phyloP scores from a whole-genome alignment of 30 jellyfish, hydroid and myxozoan species.

The Chrysaora quinquecirrha region DNA sequence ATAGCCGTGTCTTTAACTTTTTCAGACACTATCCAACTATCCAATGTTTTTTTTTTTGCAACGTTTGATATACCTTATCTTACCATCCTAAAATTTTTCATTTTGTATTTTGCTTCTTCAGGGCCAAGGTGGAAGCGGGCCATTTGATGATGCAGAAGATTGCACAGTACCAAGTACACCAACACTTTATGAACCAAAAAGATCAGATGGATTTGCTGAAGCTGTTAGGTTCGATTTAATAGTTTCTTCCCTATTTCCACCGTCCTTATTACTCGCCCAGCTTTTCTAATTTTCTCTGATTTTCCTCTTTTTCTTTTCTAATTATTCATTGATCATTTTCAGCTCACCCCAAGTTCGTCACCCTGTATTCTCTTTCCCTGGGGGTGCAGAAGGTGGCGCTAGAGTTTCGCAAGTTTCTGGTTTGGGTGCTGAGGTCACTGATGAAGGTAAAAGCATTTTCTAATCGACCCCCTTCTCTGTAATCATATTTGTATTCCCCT shows the following conservation, averaged over 20 bases:
- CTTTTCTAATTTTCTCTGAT: not conserved
- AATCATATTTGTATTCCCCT: too few relatives aligned
- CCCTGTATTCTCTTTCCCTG: constrained; percentile 87
- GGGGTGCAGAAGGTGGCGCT: constrained; percentile 63
- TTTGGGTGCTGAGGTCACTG: constrained; percentile 65
- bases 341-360: constrained; percentile 98
- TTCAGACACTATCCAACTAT: too few relatives aligned
- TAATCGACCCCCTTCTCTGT: too few relatives aligned
- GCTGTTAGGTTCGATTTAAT: constrained; percentile 85
- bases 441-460: constrained; percentile 20
- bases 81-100: too few relatives aligned
- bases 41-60: too few relatives aligned
- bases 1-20: too few relatives aligned
- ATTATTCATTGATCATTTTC: not conserved
- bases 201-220: constrained; percentile 98
- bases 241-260: too few relatives aligned
- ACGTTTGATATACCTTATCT: too few relatives aligned
- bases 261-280: too few relatives aligned
- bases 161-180: constrained; percentile 99
- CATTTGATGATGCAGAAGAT: constrained; percentile 95
- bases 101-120: too few relatives aligned
- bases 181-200: constrained; percentile 87
- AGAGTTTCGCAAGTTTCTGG: constrained; percentile 72
- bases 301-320: too few relatives aligned
- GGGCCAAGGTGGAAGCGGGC: constrained; percentile 97